A percentile compares a stretch with the other conserved stretches of the same genome.
phyloP scores from a whole-genome alignment of 2,888 invertebrate genomes.

The Mimachlamys varia region DNA sequence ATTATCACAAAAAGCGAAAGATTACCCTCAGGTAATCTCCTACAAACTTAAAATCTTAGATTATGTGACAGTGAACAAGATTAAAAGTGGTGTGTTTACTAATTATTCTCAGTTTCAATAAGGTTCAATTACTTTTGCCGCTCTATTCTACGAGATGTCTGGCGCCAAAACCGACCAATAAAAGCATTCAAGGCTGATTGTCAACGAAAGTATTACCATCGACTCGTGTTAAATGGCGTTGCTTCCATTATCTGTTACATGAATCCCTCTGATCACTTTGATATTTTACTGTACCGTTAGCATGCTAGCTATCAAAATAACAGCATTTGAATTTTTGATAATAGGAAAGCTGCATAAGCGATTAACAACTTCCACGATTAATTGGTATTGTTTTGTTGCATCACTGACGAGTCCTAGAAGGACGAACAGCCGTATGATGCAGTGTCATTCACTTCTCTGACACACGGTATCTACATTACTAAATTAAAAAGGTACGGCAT shows the following conservation, averaged over 20 bases:
- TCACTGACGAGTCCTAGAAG: too few species aligned
- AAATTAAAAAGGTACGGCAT: too few species aligned
- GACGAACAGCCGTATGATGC: too few species aligned
- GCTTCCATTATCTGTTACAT: neutral
- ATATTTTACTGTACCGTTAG: neutral
- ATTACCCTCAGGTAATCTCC: too few species aligned
- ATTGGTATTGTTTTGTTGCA: too few species aligned
- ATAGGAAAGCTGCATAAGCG: neutral
- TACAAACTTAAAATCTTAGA: too few species aligned
- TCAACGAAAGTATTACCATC: neutral
- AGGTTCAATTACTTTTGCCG: neutral
- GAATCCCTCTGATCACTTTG: neutral
- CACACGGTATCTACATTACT: too few species aligned
- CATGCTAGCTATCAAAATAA: neutral
- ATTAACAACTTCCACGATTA: neutral
- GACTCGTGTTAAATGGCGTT: neutral
- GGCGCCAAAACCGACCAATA: neutral
- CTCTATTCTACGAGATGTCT: neutral
- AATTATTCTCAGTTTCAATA: neutral
- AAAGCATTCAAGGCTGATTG: neutral
- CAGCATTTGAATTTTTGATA: neutral
- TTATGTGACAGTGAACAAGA: neutral
- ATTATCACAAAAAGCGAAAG: too few species aligned
- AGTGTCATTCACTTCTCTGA: too few species aligned
- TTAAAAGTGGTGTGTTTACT: neutral